Evolutionary conservation across 2,888 invertebrate species (phyloP), one percentile per base, ranked within the genome.

Genomic region (Beris morrisii): DNA sequence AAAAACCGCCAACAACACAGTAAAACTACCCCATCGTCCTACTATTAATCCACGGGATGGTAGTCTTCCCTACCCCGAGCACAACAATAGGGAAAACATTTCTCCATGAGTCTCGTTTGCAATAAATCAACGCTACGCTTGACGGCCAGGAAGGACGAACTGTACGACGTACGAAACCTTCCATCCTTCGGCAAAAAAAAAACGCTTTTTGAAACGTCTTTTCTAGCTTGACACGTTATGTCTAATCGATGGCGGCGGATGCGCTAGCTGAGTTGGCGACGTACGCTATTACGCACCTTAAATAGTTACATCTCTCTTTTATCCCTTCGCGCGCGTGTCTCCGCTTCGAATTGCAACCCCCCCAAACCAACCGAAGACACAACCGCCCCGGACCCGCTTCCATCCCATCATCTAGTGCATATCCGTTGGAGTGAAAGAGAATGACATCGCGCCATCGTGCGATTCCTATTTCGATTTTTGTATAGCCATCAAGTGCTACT

Each of bases 161-260:
- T 46, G 30, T n/a, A 2, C 30, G 15, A 50, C 52, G 13, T 38
- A 15, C 43, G 48, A 30, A 50, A 61, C 32, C 61, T 22, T 44
- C 12, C 52, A 5, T 22, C 38, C 43, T 22, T 38, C 61, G 22
- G 30, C 38, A 15, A 30, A 52, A 52, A 22, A 22, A 22, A 22
- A 22, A 22, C 1, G 3, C 22, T 22, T 22, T 38, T 13, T 61
- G 28, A 58, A 58, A 46, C 31, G 12, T 58, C 58, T 44, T 43
- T 52, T 65, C 57, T 48, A 65, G 57, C 65, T 65, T 69, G 69
- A 70, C 69, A 69, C 68, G 67, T 68, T 67, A 71, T 69, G 69
- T 69, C 65, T 69, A 69, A 72, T 71, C 72, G 69, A 71, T 71
- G 68, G 69, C 71, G 70, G 69, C 67, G 65, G 70, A 71, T 70